Percentiles rank a stretch among this genome's conserved stretches.
These are phyloP conservation scores for Syngnathus floridae DNA, from an alignment of 2,113 vertebrate genomes.

Conservation along the genomic window DNA sequence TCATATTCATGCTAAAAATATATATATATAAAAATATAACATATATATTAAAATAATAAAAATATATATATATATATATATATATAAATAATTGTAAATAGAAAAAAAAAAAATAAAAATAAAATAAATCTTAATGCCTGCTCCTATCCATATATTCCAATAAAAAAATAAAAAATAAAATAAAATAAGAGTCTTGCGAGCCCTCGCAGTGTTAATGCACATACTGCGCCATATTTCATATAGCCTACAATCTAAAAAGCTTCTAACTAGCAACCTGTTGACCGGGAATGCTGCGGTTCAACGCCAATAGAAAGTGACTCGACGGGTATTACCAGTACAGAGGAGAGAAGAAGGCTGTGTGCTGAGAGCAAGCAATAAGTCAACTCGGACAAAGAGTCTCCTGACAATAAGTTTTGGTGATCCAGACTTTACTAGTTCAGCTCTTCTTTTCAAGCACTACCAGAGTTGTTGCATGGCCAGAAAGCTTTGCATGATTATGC, in stretches of 20 bases:
- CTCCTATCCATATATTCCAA: too few species aligned
- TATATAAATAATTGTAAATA: too few species aligned
- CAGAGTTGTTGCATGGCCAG: neutral
- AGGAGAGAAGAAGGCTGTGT: neutral
- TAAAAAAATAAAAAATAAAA: too few species aligned
- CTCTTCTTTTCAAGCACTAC: neutral
- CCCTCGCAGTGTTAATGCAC: neutral
- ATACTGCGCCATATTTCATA: neutral
- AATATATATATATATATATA: too few species aligned
- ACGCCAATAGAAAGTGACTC: conserved; percentile 30
- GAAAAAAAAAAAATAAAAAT: too few species aligned
- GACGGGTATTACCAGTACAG: conserved; percentile 44
- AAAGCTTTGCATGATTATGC: conserved; percentile 22
- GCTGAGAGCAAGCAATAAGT: neutral
- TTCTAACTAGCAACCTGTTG: conserved; percentile 15
- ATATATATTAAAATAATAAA: too few species aligned
- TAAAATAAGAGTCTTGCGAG: too few species aligned
- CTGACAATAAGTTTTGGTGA: conserved; percentile 11
- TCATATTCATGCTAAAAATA: neutral
- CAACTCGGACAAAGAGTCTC: neutral
- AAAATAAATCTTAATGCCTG: too few species aligned
- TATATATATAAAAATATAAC: too few species aligned
- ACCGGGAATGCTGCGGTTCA: conserved; percentile 25
- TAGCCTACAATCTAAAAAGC: neutral
- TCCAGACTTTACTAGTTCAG: conserved; percentile 19